A percentile compares a stretch with the other conserved stretches of the same genome.
Evolutionary conservation across 2,113 vertebrate genomes (phyloP).

Genomic region (Calypte anna): DNA sequence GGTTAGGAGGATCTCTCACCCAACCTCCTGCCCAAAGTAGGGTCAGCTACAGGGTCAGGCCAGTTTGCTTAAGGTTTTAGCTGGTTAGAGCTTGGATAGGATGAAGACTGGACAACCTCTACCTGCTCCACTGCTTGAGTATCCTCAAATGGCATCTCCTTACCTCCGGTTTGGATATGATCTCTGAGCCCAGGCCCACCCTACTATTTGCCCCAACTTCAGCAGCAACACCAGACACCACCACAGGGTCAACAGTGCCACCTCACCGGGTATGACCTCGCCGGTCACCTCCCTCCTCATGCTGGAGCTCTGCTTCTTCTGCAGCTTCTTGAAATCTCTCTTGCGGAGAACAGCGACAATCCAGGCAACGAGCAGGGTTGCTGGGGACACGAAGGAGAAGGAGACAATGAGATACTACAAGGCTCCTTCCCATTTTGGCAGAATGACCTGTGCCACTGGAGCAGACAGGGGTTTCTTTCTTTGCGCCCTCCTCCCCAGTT

Average conservation of each 20-base stretch:
- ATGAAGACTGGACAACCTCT: not conserved
- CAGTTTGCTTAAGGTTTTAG: not conserved
- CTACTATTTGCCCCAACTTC: not conserved
- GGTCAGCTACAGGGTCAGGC: not conserved
- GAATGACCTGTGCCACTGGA: not conserved
- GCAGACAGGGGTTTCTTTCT: not conserved
- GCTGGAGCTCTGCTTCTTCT: constrained; percentile 71
- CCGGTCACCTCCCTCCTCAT: constrained; percentile 53
- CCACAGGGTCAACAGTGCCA: fast-evolving
- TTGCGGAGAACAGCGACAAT: constrained; percentile 82
- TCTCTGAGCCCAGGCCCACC: not conserved
- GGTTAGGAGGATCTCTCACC: not conserved
- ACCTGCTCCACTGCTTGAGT: not conserved
- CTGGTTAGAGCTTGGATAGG: not conserved
- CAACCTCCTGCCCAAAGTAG: not conserved
- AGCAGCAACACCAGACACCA: not conserved
- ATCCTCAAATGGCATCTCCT: not conserved
- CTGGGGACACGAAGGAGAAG: constrained; percentile 61
- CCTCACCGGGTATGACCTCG: constrained; percentile 80
- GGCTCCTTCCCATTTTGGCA: not conserved
- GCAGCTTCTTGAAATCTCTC: constrained; percentile 83
- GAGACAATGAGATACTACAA: not conserved
- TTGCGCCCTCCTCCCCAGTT: not conserved
- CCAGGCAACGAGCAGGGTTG: constrained; percentile 85
- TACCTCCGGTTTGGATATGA: not conserved